Percentiles rank a stretch among this genome's conserved stretches.
phyloP scores from a whole-genome alignment of 2,797 vertebrate species.

The Phaenicophaeus curvirostris region DNA sequence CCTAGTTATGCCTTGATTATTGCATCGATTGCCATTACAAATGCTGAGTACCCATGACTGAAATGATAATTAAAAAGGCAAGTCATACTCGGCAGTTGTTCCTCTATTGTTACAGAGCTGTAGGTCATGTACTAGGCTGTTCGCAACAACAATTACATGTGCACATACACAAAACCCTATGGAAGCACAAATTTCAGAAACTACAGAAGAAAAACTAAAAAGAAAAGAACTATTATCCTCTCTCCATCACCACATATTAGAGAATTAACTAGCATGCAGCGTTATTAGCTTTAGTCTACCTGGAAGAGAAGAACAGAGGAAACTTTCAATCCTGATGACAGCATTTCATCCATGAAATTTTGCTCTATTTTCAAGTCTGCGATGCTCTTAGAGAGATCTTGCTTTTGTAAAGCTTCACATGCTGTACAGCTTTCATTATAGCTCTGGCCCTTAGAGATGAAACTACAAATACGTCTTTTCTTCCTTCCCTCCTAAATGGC shows the following conservation, averaged over 20 bases:
- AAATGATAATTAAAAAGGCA: constrained; percentile 46
- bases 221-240: neutral
- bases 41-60: constrained; percentile 19
- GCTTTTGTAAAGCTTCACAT: neutral
- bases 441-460: neutral
- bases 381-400: neutral
- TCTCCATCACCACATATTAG: neutral
- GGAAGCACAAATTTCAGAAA: neutral
- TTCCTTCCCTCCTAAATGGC: neutral
- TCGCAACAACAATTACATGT: neutral
- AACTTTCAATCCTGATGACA: neutral
- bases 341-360: neutral
- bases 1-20: constrained; percentile 38
- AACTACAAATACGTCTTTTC: neutral
- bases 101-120: neutral
- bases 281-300: neutral
- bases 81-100: neutral
- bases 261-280: neutral
- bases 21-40: constrained; percentile 44
- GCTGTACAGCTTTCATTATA: neutral
- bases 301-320: neutral
- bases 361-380: neutral
- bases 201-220: neutral
- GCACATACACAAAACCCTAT: neutral
- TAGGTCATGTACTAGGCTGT: neutral